Evolutionary conservation across 2,888 invertebrate genomes (phyloP).

Genomic region (Choreutis nemorana): DNA sequence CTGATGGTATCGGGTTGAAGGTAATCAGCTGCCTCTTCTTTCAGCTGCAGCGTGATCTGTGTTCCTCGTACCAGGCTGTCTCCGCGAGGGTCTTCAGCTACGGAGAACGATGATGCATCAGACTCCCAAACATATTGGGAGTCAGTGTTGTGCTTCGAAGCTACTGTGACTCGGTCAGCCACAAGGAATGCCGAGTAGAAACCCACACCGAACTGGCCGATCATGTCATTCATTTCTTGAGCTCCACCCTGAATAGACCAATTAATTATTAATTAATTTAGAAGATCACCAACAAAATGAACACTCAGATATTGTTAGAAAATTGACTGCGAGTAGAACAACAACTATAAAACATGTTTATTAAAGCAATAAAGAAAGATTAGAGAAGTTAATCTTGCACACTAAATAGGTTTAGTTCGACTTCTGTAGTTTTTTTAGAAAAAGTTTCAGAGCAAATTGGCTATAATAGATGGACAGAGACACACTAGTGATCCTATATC

Average conservation of each 20-base stretch:
- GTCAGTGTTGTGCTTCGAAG: conserved; percentile 94
- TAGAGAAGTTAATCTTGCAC: too few species aligned
- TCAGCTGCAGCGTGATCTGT: conserved; percentile 87
- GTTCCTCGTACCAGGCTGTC: conserved; percentile 91
- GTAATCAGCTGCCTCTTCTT: conserved; percentile 97
- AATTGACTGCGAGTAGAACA: too few species aligned
- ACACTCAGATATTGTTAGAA: too few species aligned
- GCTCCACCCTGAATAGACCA: conserved; percentile 41
- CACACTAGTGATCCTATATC: too few species aligned
- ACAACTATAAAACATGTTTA: too few species aligned
- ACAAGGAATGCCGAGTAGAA: conserved; percentile 99
- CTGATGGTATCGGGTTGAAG: conserved; percentile 91
- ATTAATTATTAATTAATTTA: too few species aligned
- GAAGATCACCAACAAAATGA: too few species aligned
- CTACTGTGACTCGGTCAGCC: conserved; percentile 95
- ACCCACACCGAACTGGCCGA: conserved; percentile 99
- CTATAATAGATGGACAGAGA: too few species aligned
- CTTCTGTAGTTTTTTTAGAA: too few species aligned
- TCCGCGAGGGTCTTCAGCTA: conserved; percentile 94
- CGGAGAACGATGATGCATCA: conserved; percentile 88
- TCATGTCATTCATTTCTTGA: conserved; percentile 94
- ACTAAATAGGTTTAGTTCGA: too few species aligned
- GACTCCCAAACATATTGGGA: conserved; percentile 98
- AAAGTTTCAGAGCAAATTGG: too few species aligned
- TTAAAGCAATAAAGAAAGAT: too few species aligned